phyloP scores from a whole-genome alignment of 2,797 vertebrate species.

The Nasua narica region DNA sequence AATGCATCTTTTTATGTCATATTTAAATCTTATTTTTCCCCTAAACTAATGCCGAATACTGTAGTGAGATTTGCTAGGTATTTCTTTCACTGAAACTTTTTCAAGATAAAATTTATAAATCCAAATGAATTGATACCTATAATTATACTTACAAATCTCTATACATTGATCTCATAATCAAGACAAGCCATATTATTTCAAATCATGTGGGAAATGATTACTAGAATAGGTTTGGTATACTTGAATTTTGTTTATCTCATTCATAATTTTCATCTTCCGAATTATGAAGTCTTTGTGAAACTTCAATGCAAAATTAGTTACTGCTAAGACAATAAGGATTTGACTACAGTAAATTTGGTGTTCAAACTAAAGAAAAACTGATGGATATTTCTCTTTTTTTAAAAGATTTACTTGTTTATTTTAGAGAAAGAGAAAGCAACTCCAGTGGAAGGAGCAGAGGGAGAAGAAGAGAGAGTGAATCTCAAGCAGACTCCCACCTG shows the following conservation, averaged over 20 bases:
- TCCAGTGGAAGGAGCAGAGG: neutral
- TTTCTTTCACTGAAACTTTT: neutral
- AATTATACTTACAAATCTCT: neutral
- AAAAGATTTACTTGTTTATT: neutral
- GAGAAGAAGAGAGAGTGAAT: neutral
- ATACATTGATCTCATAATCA: neutral
- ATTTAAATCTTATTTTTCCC: neutral
- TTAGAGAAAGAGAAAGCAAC: neutral
- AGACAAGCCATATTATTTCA: neutral
- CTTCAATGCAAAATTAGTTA: neutral
- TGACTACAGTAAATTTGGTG: neutral
- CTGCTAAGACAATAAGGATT: neutral
- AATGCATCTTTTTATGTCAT: neutral
- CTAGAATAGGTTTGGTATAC: neutral
- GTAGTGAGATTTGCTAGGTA: neutral
- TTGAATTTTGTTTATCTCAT: neutral
- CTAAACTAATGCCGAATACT: neutral
- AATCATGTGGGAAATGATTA: neutral
- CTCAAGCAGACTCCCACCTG: neutral
- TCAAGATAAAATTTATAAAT: neutral
- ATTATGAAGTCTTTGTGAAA: neutral
- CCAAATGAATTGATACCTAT: neutral
- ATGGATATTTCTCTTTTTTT: neutral
- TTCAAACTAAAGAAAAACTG: neutral
- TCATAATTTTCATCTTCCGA: neutral